Evolutionary conservation across 2,113 vertebrate species (phyloP).

Genomic region (Fregetta grallaria): DNA sequence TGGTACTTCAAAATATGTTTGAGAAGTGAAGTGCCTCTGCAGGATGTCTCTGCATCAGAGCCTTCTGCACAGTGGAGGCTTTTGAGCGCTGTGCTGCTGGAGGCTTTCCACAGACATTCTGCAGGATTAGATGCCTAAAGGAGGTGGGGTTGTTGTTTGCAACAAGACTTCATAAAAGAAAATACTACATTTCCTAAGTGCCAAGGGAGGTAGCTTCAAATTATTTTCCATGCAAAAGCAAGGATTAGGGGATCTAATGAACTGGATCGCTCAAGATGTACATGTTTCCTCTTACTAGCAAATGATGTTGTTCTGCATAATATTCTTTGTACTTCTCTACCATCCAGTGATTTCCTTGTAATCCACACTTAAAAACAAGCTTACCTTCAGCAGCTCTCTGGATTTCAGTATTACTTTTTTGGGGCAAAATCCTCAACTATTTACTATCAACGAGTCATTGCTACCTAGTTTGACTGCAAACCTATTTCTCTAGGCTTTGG

Average conservation of each 20-base stretch:
- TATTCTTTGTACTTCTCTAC: neutral
- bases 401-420: neutral
- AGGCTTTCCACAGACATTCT: neutral
- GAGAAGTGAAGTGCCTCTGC: constrained; percentile 14
- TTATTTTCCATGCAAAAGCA: neutral
- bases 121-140: neutral
- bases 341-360: neutral
- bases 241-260: constrained; percentile 25
- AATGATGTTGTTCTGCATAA: neutral
- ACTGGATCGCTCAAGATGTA: neutral
- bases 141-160: neutral
- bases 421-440: neutral
- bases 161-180: neutral
- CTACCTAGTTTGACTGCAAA: neutral
- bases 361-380: neutral
- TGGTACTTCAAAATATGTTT: constrained; percentile 2
- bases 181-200: neutral
- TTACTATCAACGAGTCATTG: neutral
- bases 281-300: neutral
- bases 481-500: neutral
- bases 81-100: neutral
- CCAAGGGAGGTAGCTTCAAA: neutral
- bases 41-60: neutral
- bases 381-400: neutral
- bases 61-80: neutral